Evolutionary conservation across 53 echinoderm and acorn worm species (phyloP), one percentile per base, ranked within the genome.

Genomic region (Paracentrotus lividus): DNA sequence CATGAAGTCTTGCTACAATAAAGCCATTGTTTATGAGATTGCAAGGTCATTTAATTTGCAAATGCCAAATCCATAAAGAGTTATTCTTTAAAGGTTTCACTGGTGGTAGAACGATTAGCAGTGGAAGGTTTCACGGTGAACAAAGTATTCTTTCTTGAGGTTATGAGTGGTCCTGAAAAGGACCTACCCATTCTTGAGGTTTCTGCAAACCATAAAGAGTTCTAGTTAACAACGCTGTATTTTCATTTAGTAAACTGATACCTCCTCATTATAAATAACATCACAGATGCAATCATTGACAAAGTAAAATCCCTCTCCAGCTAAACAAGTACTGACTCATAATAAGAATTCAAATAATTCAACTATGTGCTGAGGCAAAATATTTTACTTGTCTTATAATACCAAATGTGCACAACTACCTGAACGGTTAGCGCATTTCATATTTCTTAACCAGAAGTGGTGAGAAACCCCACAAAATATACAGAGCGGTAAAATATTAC

Each of bases 391-490:
- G 13, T 64, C 12, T 31, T 64, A 29, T 21, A 40, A 76, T 40
- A 76, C 42, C 42, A 76, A 34, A 16, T 18, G 38, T 18, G 38
- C 21, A 76, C 42, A 18, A 20, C 38, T 40, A 21, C 23, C 36
- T 18, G 40, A 7, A 14, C 4, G 16, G 6, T 4, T 42, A 20
- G 42, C 42, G 76, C 0, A 85, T 20, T 85, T 4, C 49, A 47
- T 85, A n/a, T 18, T 12, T 44, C 26, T 21, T 15, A 51, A 85
- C 51, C 76, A 85, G 29, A 4, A 24, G 27, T 47, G 26, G 24
- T 51, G 31, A 85, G n/a, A n/a, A n/a, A n/a, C n/a, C n/a, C n/a
- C n/a, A n/a, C n/a, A 61, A 77, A 77, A 77, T 75, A 75, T 77
- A 43, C 44, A 77, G 40, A 77, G 44, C 52, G 49, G 85, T 85